These are phyloP conservation scores for Bacillus rossius DNA, from an alignment of 1,140 invertebrate species.

Conservation along the genomic window DNA sequence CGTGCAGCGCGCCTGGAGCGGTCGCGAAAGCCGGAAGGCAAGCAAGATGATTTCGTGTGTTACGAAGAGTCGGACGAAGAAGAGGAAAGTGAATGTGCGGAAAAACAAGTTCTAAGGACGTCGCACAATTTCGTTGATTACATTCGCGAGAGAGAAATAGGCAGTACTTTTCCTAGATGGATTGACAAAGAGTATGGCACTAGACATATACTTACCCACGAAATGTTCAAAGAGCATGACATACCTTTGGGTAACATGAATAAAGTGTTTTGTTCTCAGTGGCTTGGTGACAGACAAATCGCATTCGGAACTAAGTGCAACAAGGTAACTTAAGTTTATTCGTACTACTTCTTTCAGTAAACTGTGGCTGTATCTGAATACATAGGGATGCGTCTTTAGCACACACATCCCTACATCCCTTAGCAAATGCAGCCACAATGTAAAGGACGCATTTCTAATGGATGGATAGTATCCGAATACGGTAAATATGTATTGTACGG, in stretches of 20 bases:
- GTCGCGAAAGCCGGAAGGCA: conserved; percentile 64
- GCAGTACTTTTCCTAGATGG: conserved; percentile 61
- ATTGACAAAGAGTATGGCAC: conserved; percentile 74
- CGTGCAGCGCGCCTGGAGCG: conserved; percentile 59
- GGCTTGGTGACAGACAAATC: conserved; percentile 90
- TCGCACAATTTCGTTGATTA: conserved; percentile 85
- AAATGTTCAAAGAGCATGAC: conserved; percentile 80
- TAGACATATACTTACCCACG: conserved; percentile 79
- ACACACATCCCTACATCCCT: too few species aligned
- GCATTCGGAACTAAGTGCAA: conserved; percentile 97
- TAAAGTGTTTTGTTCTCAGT: conserved; percentile 95
- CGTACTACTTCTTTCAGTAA: neutral
- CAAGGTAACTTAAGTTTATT: conserved; percentile 56
- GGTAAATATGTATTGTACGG: too few species aligned
- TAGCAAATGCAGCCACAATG: too few species aligned
- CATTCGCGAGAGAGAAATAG: conserved; percentile 66
- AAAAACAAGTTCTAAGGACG: conserved; percentile 64
- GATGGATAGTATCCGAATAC: too few species aligned
- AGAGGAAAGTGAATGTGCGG: conserved; percentile 62
- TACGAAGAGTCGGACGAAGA: conserved; percentile 83
- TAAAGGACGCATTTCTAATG: too few species aligned
- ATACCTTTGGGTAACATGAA: conserved; percentile 83
- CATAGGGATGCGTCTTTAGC: too few species aligned
- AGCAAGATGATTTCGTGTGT: conserved; percentile 82
- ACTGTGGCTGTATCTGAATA: neutral